Base-by-base conservation (phyloP, 1,140 invertebrate genomes). In the Brachionus asplanchnoidis region DNA sequence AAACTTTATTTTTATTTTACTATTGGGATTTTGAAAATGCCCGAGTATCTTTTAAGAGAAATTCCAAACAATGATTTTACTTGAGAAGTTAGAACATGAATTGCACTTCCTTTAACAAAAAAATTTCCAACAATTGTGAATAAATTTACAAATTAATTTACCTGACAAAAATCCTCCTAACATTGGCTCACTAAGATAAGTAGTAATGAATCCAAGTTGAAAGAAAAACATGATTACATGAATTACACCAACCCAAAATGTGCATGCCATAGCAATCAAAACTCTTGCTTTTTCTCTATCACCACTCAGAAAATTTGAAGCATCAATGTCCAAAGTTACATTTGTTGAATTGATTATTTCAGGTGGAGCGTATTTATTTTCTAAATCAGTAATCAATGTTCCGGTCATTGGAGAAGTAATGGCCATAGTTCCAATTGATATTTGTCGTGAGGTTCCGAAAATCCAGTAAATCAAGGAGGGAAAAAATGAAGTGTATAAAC, bases 401-500 rank as follows among this genome's bases (percentile, higher is more conserved):
- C 50, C 50, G 66, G 42, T 93, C 95, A 97, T 95, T 87, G 96
- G 91, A 88, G 94, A 95, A 68, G 94, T 92, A 0, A 96, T 93
- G 17, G 95, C 95, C 89, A 96, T 96, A 0, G 95, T 95, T 91
- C 96, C 96, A 90, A 97, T 94, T 1, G 96, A 97, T 17, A 95
- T 93, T 87, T 98, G 96, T 68, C 92, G 92, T 1, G 96, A 97
- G 6, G 96, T 97, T 40, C 95, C 96, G 83, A 98, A 92, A 60
- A 98, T 90, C 78, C 94, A 92, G 88, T 98, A 98, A 5, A 97
- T 91, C 0, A 98, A 88, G 0, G 95, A 93, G 2, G 96, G 95
- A 90, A 97, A 97, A 87, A 98, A 95, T 0, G 95, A 95, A 92
- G 96, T 96, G 88, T 97, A 97, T 2, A 98, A 92, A 5, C 97